phyloP scores from a whole-genome alignment of 1,140 invertebrate species.

The Penaeus chinensis region DNA sequence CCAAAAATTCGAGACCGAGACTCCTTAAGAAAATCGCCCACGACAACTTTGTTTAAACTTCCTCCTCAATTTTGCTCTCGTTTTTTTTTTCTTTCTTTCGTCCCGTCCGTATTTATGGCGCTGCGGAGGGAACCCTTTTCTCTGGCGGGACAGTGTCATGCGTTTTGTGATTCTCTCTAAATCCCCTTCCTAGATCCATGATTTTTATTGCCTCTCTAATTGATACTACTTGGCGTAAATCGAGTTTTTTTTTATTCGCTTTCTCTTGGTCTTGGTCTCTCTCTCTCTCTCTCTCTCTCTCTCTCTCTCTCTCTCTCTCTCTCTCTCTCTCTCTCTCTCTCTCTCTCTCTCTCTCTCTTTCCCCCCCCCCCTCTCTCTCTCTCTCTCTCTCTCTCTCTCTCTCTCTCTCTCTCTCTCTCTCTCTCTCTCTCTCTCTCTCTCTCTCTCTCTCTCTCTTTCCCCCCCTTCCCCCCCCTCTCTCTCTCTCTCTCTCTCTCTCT shows the following conservation, averaged over 20 bases:
- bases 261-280: neutral
- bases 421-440: neutral
- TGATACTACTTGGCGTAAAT: neutral
- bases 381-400: neutral
- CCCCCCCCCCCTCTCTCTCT: constrained; percentile 6
- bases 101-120: no score
- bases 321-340: neutral
- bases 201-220: neutral
- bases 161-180: no score
- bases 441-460: constrained; percentile 17
- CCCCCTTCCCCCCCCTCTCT: constrained; percentile 4
- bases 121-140: no score
- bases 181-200: no score
- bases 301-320: neutral
- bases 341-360: neutral
- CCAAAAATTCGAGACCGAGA: no score
- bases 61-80: no score
- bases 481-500: constrained; percentile 7
- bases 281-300: no score
- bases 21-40: no score
- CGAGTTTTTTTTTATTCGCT: neutral
- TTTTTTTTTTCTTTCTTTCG: no score
- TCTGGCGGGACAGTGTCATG: no score
- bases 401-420: neutral
- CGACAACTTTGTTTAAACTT: no score